These are phyloP conservation scores for Drosophila parabipectinata DNA, from an alignment of 1,140 invertebrate species.

Conservation along the genomic window DNA sequence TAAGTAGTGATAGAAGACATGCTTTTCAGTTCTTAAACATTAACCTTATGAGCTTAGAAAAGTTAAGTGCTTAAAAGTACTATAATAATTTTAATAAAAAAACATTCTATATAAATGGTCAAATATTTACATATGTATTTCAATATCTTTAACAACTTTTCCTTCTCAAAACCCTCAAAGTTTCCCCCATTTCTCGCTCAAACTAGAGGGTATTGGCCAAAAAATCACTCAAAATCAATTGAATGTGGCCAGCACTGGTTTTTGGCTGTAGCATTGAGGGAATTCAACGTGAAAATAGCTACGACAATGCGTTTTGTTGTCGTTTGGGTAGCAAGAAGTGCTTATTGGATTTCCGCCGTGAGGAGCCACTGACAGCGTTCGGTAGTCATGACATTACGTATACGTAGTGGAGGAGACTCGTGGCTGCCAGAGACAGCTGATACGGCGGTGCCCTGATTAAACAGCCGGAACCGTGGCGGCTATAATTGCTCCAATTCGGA, in stretches of 20 bases:
- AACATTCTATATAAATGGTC: neutral
- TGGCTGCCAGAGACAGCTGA: conserved; percentile 33
- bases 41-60: neutral
- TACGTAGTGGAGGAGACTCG: neutral
- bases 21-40: neutral
- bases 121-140: neutral
- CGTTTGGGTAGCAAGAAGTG: conserved; percentile 39
- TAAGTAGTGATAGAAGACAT: neutral
- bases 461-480: conserved; percentile 11
- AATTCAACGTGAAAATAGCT: conserved; percentile 63
- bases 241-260: conserved; percentile 59
- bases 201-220: conserved; percentile 24
- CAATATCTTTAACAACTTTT: neutral
- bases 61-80: neutral
- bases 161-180: neutral
- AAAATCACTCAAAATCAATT: conserved; percentile 74
- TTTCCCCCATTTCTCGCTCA: neutral
- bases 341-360: conserved; percentile 71
- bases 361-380: conserved; percentile 58
- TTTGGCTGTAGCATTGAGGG: conserved; percentile 26
- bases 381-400: conserved; percentile 3
- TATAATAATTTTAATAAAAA: neutral
- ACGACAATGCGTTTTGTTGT: conserved; percentile 64
- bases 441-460: conserved; percentile 19
- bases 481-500: conserved; percentile 44